A percentile compares a stretch with the other conserved stretches of the same genome.
Conservation (phyloP, 2,797 vertebrate species). For the Chloroceryle inda region DNA sequence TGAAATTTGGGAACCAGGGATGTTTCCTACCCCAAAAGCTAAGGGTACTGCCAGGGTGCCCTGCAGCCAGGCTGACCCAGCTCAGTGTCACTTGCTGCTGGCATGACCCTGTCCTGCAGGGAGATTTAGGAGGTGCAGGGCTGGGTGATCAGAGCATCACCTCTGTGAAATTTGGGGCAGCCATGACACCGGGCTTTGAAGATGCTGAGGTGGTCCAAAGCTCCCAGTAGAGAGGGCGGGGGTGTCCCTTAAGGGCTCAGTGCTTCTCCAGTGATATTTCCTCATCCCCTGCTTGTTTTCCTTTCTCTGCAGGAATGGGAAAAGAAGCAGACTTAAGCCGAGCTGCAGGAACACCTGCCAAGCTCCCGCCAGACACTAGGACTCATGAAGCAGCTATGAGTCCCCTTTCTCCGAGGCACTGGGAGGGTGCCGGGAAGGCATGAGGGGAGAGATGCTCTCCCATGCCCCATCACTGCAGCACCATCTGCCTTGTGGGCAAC, state of each 20-base stretch:
- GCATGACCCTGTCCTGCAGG: not conserved
- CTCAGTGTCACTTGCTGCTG: not conserved
- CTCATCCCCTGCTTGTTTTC: not conserved
- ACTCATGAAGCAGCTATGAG: not conserved
- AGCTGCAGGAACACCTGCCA: not conserved
- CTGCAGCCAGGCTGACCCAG: not conserved
- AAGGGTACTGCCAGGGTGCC: not conserved
- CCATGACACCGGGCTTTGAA: not conserved
- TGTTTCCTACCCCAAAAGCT: not conserved
- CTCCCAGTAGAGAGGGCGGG: not conserved
- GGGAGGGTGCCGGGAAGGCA: slow-evolving; percentile 5
- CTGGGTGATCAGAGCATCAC: not conserved
- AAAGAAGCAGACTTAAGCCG: slow-evolving; percentile 89
- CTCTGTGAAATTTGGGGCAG: not conserved
- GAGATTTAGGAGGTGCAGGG: not conserved
- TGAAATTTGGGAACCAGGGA: not conserved
- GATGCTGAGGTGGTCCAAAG: not conserved
- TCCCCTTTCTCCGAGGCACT: slow-evolving; percentile 36
- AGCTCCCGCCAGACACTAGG: not conserved
- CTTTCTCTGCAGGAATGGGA: slow-evolving; percentile 91
- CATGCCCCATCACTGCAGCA: not conserved
- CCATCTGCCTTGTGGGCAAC: not conserved
- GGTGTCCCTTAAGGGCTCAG: not conserved
- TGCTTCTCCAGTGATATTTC: not conserved
- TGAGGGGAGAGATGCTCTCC: not conserved